Conservation (phyloP, 2,113 vertebrate species). For the Cololabis saira region DNA sequence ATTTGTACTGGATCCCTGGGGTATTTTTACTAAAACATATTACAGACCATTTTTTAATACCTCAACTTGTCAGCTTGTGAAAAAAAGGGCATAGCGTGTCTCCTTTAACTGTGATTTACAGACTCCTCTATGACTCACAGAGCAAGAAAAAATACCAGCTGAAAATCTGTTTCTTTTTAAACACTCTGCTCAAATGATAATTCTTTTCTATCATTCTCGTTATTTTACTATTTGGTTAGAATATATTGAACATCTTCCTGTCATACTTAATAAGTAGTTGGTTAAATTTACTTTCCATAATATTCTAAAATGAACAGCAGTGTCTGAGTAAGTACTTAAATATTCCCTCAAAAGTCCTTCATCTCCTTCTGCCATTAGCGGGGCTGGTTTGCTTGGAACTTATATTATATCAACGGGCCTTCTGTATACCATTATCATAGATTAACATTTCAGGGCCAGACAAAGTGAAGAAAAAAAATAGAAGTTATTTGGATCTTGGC, state of each 20-base stretch:
- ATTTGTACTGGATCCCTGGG: too few relatives aligned
- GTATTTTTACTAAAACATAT: too few relatives aligned
- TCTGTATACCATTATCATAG: conserved; percentile 64
- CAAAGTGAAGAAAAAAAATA: conserved; percentile 29
- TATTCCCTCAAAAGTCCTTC: conserved; percentile 1
- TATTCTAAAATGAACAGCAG: conserved; percentile 16
- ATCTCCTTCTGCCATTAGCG: conserved; percentile 7
- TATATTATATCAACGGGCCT: conserved; percentile 46
- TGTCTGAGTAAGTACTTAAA: conserved; percentile 11
- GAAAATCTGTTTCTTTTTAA: conserved; percentile 14
- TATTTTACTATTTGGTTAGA: conserved; percentile 40
- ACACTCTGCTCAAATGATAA: conserved; percentile 22
- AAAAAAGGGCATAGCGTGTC: too few relatives aligned
- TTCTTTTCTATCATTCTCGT: conserved; percentile 13
- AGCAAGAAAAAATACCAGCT: conserved; percentile 27
- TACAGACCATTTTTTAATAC: too few relatives aligned
- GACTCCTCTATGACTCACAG: conserved; percentile 15
- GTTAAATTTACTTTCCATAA: conserved; percentile 2
- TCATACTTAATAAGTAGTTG: conserved; percentile 6
- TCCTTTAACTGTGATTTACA: conserved; percentile 16
- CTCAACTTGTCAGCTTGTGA: too few relatives aligned
- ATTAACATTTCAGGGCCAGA: conserved; percentile 49
- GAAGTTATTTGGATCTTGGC: conserved; percentile 33
- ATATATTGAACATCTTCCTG: conserved; percentile 13
- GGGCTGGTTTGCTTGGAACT: conserved; percentile 36